Base-by-base conservation (phyloP, 1,140 invertebrate genomes). In the Limonius californicus region DNA sequence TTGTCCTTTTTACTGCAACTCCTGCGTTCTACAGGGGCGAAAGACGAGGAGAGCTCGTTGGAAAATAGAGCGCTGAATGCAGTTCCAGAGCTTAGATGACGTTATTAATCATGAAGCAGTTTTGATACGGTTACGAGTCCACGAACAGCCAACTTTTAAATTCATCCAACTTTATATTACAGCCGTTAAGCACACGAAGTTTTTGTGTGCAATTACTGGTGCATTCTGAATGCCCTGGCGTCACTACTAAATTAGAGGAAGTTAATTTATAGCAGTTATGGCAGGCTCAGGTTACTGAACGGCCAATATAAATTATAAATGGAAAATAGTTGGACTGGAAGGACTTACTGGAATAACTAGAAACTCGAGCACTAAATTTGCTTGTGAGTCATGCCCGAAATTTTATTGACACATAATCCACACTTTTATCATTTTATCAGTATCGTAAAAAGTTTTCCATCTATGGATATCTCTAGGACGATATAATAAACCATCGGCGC, bases 101-200 rank as follows among this genome's bases (percentile, higher is more conserved):
- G 45, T 50, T 50, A 50, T 50, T 50, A 50, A 50, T 50, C 45
- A 50, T 50, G 6, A 18, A 21, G 45, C 45, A 50, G 16, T 50
- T n/a, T 50, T 50, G 45, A 50, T 50, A 50, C 45, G 16, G 45
- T 50, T 50, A 16, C 14, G 2, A 50, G 45, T 50, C 19, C 19
- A 16, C 45, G 14, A 18, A 50, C 19, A 12, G 45, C 14, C 45
- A 50, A 50, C 45, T 50, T 50, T 43, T 50, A 50, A 50, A 50
- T 50, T 50, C 45, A 39, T 39, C 35, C 35, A 39, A 39, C 35
- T 39, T 39, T 39, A 39, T 39, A 39, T 39, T 39, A 39, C 35
- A 39, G 35, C 35, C 35, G 35, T 39, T 39, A 39, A 39, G 35
- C 35, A 39, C 35, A 39, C 35, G n/a, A 39, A 39, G 35, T 39